Evolutionary conservation across 2,113 vertebrate genomes (phyloP).

Genomic region (Corydoras maculifer): DNA sequence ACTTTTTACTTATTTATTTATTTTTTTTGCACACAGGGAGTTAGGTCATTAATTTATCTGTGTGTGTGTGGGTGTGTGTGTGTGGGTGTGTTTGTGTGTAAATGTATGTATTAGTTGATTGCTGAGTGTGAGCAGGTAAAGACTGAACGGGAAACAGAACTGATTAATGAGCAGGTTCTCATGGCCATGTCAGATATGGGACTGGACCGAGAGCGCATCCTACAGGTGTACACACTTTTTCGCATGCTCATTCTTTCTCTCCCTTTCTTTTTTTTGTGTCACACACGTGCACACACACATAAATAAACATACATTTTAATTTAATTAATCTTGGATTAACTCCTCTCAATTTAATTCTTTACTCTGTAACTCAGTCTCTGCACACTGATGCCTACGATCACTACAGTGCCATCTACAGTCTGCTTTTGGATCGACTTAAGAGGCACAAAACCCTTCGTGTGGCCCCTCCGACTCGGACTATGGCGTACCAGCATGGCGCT

Average conservation of each 20-base stretch:
- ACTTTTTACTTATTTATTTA: too few species aligned
- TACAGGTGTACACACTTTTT: constrained; percentile 72
- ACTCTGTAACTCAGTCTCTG: constrained; percentile 68
- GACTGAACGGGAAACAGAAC: constrained; percentile 80
- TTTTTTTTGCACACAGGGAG: too few species aligned
- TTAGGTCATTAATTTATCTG: too few species aligned
- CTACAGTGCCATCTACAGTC: constrained; percentile 97
- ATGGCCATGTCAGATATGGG: constrained; percentile 94
- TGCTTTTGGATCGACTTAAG: constrained; percentile 92
- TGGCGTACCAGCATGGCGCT: constrained; percentile 73
- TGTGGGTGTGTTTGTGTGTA: not conserved
- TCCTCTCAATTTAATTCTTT: too few species aligned
- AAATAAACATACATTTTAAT: not conserved
- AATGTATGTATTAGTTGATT: constrained; percentile 71
- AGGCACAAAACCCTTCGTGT: constrained; percentile 89
- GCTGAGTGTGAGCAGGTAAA: constrained; percentile 91
- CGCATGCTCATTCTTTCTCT: not conserved
- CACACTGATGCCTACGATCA: constrained; percentile 93
- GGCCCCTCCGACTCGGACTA: constrained; percentile 64
- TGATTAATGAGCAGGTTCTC: constrained; percentile 89
- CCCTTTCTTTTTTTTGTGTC: too few species aligned
- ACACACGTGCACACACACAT: constrained; percentile 14
- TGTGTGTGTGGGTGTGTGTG: too few species aligned
- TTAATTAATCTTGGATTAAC: too few species aligned
- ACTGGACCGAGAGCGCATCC: constrained; percentile 84